phyloP scores from a whole-genome alignment of 2,113 vertebrate species.

The Tenrec ecaudatus region DNA sequence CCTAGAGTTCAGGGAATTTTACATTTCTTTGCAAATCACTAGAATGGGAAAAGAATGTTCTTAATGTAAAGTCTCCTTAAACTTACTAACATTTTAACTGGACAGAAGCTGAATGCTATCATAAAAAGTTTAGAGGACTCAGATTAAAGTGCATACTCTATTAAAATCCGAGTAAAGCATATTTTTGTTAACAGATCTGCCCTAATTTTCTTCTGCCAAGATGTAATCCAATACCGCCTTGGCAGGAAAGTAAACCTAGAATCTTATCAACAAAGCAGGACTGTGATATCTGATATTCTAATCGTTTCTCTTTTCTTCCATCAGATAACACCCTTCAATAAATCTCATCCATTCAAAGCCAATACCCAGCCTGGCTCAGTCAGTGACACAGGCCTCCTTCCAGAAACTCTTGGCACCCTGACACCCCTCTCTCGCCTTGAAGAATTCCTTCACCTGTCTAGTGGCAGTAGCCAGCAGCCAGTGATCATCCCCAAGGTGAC shows the following conservation, averaged over 20 bases:
- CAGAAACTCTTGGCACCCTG: not conserved
- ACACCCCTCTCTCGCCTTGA: not conserved
- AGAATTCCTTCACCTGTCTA: not conserved
- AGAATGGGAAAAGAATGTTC: not conserved
- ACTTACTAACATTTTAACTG: not conserved
- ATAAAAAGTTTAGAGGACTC: not conserved
- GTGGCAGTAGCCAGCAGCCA: not conserved
- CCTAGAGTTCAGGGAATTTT: slow-evolving; percentile 12
- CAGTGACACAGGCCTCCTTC: not conserved
- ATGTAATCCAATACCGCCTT: not conserved
- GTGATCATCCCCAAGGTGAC: not conserved
- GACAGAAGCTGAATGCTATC: not conserved
- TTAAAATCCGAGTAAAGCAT: not conserved
- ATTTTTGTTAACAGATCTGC: not conserved
- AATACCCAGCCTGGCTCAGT: not conserved
- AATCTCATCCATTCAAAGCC: not conserved
- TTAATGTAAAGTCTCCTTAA: not conserved
- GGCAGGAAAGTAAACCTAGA: not conserved
- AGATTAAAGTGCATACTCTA: not conserved
- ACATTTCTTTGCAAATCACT: slow-evolving; percentile 2
- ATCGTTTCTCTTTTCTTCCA: not conserved
- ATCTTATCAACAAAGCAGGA: not conserved
- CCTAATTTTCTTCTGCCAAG: not conserved
- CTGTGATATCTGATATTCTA: not conserved
- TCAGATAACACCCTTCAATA: not conserved